phyloP scores from a whole-genome alignment of 2,888 invertebrate genomes.

The Ophioninae sp. region DNA sequence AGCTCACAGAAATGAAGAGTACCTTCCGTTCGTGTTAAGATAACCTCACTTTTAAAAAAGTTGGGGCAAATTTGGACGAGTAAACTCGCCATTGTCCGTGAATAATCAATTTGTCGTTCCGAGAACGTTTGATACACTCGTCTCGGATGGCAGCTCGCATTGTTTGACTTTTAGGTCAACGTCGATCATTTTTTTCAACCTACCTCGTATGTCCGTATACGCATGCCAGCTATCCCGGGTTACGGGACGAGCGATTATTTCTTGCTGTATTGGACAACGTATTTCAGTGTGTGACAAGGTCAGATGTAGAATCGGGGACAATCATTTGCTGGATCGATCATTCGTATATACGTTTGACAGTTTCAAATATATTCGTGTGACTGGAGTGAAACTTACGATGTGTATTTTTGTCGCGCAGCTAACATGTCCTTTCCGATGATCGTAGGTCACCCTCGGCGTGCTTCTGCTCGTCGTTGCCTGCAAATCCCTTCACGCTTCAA shows the following conservation, averaged over 20 bases:
- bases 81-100: not conserved
- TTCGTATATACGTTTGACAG: not conserved
- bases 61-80: not conserved
- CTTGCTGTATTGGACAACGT: not conserved
- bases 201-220: not conserved
- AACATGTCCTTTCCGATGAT: constrained; percentile 22
- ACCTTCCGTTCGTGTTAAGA: not conserved
- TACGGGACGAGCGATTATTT: not conserved
- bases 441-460: constrained; percentile 62
- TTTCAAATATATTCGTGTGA: not conserved
- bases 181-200: not conserved
- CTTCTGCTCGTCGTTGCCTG: constrained; percentile 56
- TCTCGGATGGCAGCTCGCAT: not conserved
- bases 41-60: not conserved
- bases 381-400: not conserved
- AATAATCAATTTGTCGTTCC: not conserved
- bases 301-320: not conserved
- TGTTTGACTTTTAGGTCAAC: not conserved
- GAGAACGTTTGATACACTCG: not conserved
- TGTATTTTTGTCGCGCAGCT: not conserved
- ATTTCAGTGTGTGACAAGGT: not conserved
- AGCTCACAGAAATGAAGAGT: too few species aligned
- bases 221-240: not conserved
- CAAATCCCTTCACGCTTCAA: constrained; percentile 50
- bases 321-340: not conserved